Conservation (phyloP, 2,113 vertebrate species). For the Colius striatus region DNA sequence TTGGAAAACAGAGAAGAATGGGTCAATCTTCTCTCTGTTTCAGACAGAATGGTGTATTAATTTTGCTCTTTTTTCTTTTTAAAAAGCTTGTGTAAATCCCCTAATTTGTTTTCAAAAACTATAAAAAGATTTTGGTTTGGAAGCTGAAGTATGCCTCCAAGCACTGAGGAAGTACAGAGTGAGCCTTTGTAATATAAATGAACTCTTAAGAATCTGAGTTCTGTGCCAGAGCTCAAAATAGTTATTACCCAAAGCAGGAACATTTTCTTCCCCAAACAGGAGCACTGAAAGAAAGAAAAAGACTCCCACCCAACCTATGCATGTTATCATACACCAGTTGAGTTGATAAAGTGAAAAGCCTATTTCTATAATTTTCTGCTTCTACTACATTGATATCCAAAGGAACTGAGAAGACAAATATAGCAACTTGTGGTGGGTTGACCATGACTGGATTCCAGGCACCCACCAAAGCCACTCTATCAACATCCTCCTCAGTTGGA, state of each 20-base stretch:
- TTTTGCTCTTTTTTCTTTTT: neutral
- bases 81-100: neutral
- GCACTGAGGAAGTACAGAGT: slow-evolving; percentile 52
- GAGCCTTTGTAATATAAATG: slow-evolving; percentile 64
- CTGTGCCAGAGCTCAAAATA: slow-evolving; percentile 65
- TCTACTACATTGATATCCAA: neutral
- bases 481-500: too few species aligned
- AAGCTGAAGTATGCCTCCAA: slow-evolving; percentile 44
- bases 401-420: slow-evolving; percentile 12
- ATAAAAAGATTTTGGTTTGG: slow-evolving; percentile 31
- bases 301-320: neutral
- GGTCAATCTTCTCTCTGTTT: neutral
- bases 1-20: neutral
- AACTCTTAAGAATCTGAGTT: slow-evolving; percentile 61
- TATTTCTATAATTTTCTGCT: slow-evolving; percentile 8
- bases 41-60: neutral
- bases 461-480: too few species aligned
- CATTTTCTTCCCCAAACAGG: slow-evolving; percentile 59
- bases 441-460: too few species aligned
- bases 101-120: slow-evolving; percentile 16
- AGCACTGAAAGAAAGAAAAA: slow-evolving; percentile 31
- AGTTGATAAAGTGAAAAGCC: neutral
- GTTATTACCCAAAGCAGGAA: slow-evolving; percentile 62
- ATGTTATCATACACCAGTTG: neutral
- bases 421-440: neutral